Evolutionary conservation across 1,140 invertebrate species (phyloP), one percentile per base, ranked within the genome.

Genomic region (Caerostris extrusa): DNA sequence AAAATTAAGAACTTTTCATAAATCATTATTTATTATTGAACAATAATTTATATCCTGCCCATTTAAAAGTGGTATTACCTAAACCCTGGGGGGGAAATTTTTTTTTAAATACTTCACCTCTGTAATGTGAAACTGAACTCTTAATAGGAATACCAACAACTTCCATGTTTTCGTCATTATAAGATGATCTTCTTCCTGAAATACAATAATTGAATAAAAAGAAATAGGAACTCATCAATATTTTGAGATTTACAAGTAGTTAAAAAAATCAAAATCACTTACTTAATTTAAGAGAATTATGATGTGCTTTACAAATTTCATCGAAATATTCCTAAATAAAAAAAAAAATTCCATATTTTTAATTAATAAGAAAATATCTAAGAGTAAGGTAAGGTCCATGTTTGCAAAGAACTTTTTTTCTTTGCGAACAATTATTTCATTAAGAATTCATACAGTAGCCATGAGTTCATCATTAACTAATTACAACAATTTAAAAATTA

Each of bases 221-320:
- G 64, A 64, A 60, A 34, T 64, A 55, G 34, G 34, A 34, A 34
- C 34, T 34, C 34, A 34, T 50, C 14, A 64, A 88, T 19, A 58
- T 17, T 34, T 10, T 10, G 50, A 50, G 50, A 55, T 5, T 58
- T 7, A 58, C 3, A 85, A 58, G 56, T 34, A 56, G 10, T 85
- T 85, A 58, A 57, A 85, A 1, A 88, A 67, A 64, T 64, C 19
- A 64, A 87, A 64, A 64, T 64, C 64, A 88, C 58, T 88, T 88
- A 88, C 86, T 8, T n/a, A 88, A 12, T 12, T 5, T 53, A 67
- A 58, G 19, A 19, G 19, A 12, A 10, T 14, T 88, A 12, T 53
- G 64, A n/a, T 53, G 17, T 53, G 86, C 34, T 64, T 58, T 88
- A 17, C 64, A 4, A 19, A 88, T 12, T 12, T 53, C 7, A 8